A percentile compares a stretch with the other conserved stretches of the same genome.
Evolutionary conservation across 2,113 vertebrate genomes (phyloP).

Genomic region (Vidua macroura): DNA sequence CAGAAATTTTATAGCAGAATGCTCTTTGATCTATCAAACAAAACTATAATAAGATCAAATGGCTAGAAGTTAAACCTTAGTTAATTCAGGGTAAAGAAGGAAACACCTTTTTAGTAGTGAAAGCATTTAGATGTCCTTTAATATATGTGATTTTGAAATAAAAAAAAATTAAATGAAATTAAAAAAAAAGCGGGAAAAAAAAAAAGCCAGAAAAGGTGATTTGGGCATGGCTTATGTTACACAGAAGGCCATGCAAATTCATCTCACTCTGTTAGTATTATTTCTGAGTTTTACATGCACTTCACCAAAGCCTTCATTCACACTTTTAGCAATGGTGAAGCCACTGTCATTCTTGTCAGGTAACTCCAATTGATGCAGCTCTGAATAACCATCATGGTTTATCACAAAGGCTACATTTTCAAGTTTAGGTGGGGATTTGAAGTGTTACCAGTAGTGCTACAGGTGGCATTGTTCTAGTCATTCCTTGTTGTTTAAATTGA

Average conservation of each 20-base stretch:
- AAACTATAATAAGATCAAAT: not conserved
- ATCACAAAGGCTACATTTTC: not conserved
- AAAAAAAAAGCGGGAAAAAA: not conserved
- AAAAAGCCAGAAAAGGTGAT: not conserved
- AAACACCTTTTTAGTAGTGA: not conserved
- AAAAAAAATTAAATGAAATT: not conserved
- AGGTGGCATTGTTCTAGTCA: not conserved
- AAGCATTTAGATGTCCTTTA: not conserved
- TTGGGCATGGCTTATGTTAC: not conserved
- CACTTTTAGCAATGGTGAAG: not conserved
- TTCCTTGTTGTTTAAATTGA: not conserved
- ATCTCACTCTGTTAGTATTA: not conserved
- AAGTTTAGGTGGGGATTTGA: not conserved
- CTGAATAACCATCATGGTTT: not conserved
- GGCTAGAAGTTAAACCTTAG: not conserved
- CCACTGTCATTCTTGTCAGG: not conserved
- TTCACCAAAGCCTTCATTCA: not conserved
- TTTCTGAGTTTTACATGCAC: not conserved
- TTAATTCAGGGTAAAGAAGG: not conserved
- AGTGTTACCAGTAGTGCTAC: not conserved
- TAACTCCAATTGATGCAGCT: not conserved
- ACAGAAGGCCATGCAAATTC: not conserved
- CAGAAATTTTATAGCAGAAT: not conserved
- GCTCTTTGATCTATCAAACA: not conserved
- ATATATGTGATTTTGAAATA: not conserved